Evolutionary conservation across 2,888 invertebrate genomes (phyloP), one percentile per base, ranked within the genome.

Genomic region (Dasysyrphus tricinctus): DNA sequence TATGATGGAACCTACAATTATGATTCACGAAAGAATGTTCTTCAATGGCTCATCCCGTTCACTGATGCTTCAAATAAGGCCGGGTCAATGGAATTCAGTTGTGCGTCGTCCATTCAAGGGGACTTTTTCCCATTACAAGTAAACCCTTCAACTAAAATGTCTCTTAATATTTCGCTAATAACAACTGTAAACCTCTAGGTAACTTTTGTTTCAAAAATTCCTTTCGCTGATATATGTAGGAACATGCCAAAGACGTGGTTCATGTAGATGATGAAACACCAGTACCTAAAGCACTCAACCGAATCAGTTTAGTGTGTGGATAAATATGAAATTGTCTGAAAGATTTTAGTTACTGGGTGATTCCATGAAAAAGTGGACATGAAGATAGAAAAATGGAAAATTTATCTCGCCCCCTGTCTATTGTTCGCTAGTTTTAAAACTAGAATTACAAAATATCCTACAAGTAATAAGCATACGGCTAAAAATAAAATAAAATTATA

Each of bases 91-190:
- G 99, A 99, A 93, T 99, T 99, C 92, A 96, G 96, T 57, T 97
- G 97, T 73, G 94, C 96, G 0, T 96, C 96, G 80, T 96, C 97
- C 56, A 95, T 96, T 80, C 96, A 98, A 0, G 96, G 97, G 89
- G 98, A 98, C 90, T 99, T 99, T 94, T 99, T 99, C 94, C 99
- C 99, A 12, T 94, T 99, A 75, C 94, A 95, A 65, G 96, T 98
- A 74, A 76, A 19, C 1, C 7, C 8, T 7, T 14, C 3, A 8
- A 7, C 19, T 14, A 5, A 19, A 11, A 5, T 34, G 3, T 12
- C 39, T 19, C 14, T 4, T 9, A 3, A 29, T 16, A 51, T 34
- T 39, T 16, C 0, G 3, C 12, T 49, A 32, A 3, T 32, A 16
- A 29, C 16, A 11, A 11, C 1, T 9, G 11, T 44, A 2, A 29